Percentiles rank a stretch among this genome's conserved stretches.
Conservation (phyloP, 2,797 vertebrate species). For the Anas acuta region DNA sequence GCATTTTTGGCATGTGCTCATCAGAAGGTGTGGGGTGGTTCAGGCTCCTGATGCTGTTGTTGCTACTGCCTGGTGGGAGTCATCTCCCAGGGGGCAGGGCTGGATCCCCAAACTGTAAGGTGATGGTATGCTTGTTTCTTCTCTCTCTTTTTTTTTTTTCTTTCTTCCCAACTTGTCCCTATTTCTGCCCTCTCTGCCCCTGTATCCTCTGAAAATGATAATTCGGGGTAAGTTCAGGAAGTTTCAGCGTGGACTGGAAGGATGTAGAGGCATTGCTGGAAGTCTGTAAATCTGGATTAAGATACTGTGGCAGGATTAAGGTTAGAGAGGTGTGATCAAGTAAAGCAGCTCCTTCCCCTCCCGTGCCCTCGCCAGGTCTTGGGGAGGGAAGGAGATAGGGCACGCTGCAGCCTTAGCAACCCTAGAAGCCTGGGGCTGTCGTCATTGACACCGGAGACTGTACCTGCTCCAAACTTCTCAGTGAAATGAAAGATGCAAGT, state of each 20-base stretch:
- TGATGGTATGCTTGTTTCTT: neutral
- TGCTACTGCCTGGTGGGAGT: neutral
- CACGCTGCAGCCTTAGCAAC: neutral
- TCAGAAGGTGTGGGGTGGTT: neutral
- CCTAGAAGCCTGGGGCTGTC: neutral
- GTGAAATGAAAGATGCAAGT: neutral
- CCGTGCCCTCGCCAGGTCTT: rapidly evolving
- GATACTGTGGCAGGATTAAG: neutral
- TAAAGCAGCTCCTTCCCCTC: neutral
- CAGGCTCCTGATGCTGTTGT: neutral
- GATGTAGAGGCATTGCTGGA: neutral
- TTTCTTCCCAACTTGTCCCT: no score
- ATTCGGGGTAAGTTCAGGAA: neutral
- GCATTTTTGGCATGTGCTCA: neutral
- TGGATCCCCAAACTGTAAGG: neutral
- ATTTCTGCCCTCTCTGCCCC: no score
- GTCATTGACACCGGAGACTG: neutral
- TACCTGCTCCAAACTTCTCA: neutral
- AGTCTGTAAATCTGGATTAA: neutral
- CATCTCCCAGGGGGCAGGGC: neutral
- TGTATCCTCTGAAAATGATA: neutral
- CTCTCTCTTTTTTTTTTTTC: neutral
- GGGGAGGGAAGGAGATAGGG: neutral
- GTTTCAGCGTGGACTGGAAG: neutral
- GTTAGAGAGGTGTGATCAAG: neutral